Evolutionary conservation across 2,113 vertebrate genomes (phyloP).

Genomic region (Suncus etruscus): DNA sequence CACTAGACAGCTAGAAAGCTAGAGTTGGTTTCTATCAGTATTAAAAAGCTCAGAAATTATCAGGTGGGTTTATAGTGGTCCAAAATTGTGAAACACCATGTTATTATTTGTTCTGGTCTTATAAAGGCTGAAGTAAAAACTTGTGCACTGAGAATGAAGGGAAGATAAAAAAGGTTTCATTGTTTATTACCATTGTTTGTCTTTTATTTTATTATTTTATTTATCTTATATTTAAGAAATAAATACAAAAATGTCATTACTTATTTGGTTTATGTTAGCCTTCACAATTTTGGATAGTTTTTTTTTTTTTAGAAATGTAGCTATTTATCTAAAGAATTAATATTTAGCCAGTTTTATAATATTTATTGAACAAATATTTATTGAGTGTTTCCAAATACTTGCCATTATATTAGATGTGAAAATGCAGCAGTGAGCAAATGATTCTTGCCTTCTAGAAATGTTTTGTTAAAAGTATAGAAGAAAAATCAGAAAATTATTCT

Average conservation of each 20-base stretch:
- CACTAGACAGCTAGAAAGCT: not conserved
- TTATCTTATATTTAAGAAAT: no score
- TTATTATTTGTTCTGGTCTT: not conserved
- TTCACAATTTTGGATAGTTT: not conserved
- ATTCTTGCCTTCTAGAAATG: not conserved
- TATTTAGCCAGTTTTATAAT: not conserved
- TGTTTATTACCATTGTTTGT: not conserved
- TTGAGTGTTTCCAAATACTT: conserved; percentile 5
- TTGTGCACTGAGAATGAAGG: no score
- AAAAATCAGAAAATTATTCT: not conserved
- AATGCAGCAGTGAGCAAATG: not conserved
- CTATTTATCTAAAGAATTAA: not conserved
- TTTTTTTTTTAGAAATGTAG: not conserved
- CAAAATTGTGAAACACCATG: not conserved
- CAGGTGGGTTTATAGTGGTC: not conserved
- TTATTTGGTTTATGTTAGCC: not conserved
- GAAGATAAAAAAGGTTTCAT: not conserved
- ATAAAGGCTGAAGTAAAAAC: not conserved
- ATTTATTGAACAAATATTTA: conserved; percentile 18
- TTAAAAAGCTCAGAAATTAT: not conserved
- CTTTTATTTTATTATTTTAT: no score
- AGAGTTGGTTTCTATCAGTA: not conserved
- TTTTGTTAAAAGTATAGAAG: not conserved
- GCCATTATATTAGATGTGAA: not conserved
- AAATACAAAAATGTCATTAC: not conserved